These are phyloP conservation scores for Monodelphis domestica DNA, from an alignment of 2,797 vertebrate genomes.

Conservation along the genomic window DNA sequence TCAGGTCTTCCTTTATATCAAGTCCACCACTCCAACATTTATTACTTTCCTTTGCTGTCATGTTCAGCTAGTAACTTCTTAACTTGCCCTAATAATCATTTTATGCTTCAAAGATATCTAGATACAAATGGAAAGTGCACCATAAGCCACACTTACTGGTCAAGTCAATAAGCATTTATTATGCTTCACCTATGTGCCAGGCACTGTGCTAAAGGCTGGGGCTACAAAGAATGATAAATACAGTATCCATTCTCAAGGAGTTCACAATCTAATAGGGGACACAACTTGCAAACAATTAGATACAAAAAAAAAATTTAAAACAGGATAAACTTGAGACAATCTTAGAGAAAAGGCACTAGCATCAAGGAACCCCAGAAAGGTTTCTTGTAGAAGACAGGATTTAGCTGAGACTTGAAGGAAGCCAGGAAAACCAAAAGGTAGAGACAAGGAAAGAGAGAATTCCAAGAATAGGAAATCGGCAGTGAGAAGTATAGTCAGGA, in stretches of 20 bases:
- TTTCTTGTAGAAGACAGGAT: not conserved
- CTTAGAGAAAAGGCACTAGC: not conserved
- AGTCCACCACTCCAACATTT: not conserved
- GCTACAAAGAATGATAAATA: not conserved
- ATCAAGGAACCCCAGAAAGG: not conserved
- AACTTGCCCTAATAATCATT: not conserved
- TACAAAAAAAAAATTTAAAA: not conserved
- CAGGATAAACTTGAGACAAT: not conserved
- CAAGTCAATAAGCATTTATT: not conserved
- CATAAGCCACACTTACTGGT: not conserved
- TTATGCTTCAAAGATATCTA: not conserved
- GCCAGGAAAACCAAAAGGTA: not conserved
- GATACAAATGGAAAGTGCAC: not conserved
- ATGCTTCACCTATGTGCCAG: not conserved
- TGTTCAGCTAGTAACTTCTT: too few relatives aligned
- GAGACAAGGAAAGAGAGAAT: not conserved
- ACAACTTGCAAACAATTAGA: not conserved
- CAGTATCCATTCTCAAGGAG: not conserved
- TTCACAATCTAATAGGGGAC: not conserved
- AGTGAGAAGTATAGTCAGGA: not conserved
- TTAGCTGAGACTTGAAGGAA: not conserved
- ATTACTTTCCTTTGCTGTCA: too few relatives aligned
- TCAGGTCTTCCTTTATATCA: not conserved
- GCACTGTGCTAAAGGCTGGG: too few relatives aligned
- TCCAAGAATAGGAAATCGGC: not conserved